A percentile compares a stretch with the other conserved stretches of the same genome.
Evolutionary conservation across 2,888 invertebrate genomes (phyloP).

Genomic region (Chesias legatella): DNA sequence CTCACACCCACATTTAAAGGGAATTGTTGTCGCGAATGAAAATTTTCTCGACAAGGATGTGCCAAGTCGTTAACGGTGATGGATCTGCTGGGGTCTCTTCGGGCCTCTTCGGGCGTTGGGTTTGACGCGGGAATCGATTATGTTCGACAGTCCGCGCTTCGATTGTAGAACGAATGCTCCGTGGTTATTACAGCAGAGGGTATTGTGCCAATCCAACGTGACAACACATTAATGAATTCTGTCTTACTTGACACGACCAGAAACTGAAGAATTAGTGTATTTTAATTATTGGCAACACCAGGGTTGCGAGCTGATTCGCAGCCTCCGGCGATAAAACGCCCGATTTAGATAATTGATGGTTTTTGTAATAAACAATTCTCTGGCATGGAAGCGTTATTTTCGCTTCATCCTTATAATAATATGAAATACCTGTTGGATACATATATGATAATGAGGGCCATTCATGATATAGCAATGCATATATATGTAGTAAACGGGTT

Average conservation of each 20-base stretch:
- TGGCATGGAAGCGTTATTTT: conserved; percentile 13
- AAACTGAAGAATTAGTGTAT: conserved; percentile 53
- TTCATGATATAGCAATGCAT: too few relatives aligned
- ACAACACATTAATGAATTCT: conserved; percentile 70
- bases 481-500: too few relatives aligned
- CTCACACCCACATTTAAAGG: conserved; percentile 38
- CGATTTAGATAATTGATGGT: conserved; percentile 46
- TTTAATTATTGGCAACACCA: conserved; percentile 49
- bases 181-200: conserved; percentile 57
- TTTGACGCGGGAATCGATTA: conserved; percentile 69
- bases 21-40: conserved; percentile 43
- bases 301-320: conserved; percentile 34
- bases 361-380: conserved; percentile 35
- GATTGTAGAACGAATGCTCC: conserved; percentile 58
- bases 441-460: conserved; percentile 7
- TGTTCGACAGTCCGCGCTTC: conserved; percentile 62
- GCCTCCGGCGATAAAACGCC: conserved; percentile 38
- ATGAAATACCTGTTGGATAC: conserved; percentile 20
- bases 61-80: conserved; percentile 54
- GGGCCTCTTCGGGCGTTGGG: conserved; percentile 46
- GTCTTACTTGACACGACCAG: conserved; percentile 60
- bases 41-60: conserved; percentile 48
- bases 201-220: conserved; percentile 52
- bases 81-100: conserved; percentile 46
- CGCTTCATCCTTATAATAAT: conserved; percentile 25